Evolutionary conservation across 2,113 vertebrate species (phyloP), one percentile per base, ranked within the genome.

Genomic region (Hypocryptadius cinnamomeus): DNA sequence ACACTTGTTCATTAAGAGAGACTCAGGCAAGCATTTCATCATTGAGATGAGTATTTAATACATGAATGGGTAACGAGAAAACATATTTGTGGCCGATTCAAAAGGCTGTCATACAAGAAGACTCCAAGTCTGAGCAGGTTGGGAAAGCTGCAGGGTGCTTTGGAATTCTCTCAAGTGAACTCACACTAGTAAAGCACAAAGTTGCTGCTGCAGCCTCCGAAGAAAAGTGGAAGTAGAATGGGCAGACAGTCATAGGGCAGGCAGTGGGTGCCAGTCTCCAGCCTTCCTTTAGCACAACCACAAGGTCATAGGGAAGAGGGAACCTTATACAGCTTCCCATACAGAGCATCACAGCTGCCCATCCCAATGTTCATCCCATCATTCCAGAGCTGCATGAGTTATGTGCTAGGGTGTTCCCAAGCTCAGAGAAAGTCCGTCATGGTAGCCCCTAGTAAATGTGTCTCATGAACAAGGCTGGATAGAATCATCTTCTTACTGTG

Each of bases 21-120:
- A 89, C 56, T 39, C 39, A 2, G 64, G 76, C 74, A 85, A 83
- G 51, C 79, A 71, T 91, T 94, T 92, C 16, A 90, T 96, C 76
- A 68, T 3, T 74, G 64, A 94, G 82, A 94, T 95, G 90, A 94
- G 56, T 80, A 92, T 94, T 96, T 95, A 94, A 90, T 94, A 94
- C 91, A 93, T 94, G 93, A 96, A 93, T 94, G 90, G 56, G 60
- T 80, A 94, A 72, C 0, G 2, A 95, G 85, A 91, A 90, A 90
- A 91, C 91, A 93, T 95, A 95, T 96, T 87, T 91, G 87, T 94
- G 91, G 66, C 47, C 87, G 28, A 73, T 95, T 95, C 87, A 92
- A 95, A 93, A 91, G 79, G 47, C 95, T 96, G 95, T 93, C 95
- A 95, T 94, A 77, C 27, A 44, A 80, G 95, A 91, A 96, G 95